Evolutionary conservation across 2,113 vertebrate genomes (phyloP).

Genomic region (Eleginops maclovinus): DNA sequence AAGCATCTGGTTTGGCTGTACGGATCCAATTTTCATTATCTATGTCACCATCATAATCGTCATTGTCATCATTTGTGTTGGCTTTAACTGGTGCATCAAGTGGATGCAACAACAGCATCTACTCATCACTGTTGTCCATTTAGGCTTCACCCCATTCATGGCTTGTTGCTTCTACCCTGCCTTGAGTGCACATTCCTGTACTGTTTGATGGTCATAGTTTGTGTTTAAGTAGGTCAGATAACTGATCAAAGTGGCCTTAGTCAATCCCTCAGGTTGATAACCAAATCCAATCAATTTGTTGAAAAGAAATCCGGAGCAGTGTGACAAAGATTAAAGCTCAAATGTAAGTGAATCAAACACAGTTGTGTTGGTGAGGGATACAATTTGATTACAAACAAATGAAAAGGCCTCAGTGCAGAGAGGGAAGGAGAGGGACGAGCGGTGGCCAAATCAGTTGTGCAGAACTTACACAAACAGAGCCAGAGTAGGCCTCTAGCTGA

Average conservation of each 20-base stretch:
- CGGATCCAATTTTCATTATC: not conserved
- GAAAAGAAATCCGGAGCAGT: constrained; percentile 45
- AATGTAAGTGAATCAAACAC: constrained; percentile 40
- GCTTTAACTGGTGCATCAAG: not conserved
- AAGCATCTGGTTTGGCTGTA: not conserved
- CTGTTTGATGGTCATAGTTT: constrained; percentile 22
- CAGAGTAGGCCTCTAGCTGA: constrained; percentile 21
- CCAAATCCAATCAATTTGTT: constrained; percentile 52
- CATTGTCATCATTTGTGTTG: not conserved
- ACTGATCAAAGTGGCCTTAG: constrained; percentile 36
- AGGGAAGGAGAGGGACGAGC: constrained; percentile 29
- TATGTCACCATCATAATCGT: not conserved
- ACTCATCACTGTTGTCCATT: not conserved
- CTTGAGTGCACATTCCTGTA: constrained; percentile 17
- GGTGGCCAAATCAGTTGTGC: constrained; percentile 45
- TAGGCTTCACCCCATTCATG: not conserved
- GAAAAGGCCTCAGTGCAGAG: constrained; percentile 51
- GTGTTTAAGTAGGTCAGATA: constrained; percentile 15
- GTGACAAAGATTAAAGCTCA: constrained; percentile 70
- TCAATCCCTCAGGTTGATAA: constrained; percentile 22
- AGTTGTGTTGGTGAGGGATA: constrained; percentile 27
- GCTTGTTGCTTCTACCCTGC: not conserved
- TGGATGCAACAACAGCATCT: not conserved
- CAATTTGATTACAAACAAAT: constrained; percentile 69
- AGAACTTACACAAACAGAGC: constrained; percentile 42